Percentiles rank a stretch among this genome's conserved stretches.
Evolutionary conservation across 2,113 vertebrate species (phyloP).

Genomic region (Melozone crissalis): DNA sequence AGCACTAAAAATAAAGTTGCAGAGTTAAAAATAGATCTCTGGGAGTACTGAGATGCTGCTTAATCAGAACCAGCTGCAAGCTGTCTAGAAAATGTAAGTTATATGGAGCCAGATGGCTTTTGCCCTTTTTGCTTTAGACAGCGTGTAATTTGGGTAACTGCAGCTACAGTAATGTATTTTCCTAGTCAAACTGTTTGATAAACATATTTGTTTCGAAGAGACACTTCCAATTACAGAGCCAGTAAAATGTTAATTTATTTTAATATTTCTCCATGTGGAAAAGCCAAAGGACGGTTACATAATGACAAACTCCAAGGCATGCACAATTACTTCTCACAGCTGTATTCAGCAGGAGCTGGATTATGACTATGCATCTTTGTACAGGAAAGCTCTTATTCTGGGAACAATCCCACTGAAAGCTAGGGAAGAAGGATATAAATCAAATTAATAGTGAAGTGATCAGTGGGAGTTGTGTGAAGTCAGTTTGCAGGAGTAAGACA

Average conservation of each 20-base stretch:
- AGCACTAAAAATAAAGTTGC: conserved; percentile 78
- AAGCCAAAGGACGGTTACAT: conserved; percentile 46
- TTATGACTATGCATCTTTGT: background rate
- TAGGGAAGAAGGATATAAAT: background rate
- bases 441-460: background rate
- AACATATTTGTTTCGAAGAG: conserved; percentile 79
- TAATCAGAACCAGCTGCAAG: conserved; percentile 87
- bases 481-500: background rate
- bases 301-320: conserved; percentile 2
- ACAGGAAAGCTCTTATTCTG: background rate
- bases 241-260: conserved; percentile 80
- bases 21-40: conserved; percentile 79
- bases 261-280: conserved; percentile 65
- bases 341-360: background rate
- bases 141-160: conserved; percentile 79
- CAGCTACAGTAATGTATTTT: conserved; percentile 78
- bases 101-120: conserved; percentile 83
- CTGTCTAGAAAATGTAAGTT: conserved; percentile 83
- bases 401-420: background rate
- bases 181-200: conserved; percentile 82
- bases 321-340: background rate
- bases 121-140: conserved; percentile 83
- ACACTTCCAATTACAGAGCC: conserved; percentile 76
- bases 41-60: conserved; percentile 77
- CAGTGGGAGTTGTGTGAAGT: background rate